These are phyloP conservation scores for Poicephalus gulielmi DNA, from an alignment of 2,113 vertebrate genomes.

Conservation along the genomic window DNA sequence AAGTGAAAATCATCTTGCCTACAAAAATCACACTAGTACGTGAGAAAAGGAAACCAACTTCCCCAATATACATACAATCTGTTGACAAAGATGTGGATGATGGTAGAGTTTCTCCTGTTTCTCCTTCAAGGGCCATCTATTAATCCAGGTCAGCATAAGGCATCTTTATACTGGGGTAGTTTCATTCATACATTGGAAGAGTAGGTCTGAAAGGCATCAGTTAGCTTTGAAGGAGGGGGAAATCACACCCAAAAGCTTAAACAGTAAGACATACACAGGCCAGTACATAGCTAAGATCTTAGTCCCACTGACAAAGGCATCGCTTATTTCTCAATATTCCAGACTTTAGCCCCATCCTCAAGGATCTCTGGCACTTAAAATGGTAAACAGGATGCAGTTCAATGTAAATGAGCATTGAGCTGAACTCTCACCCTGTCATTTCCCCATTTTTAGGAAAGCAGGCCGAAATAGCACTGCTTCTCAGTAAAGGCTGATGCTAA, in stretches of 20 bases:
- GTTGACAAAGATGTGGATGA: not conserved
- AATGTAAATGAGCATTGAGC: not conserved
- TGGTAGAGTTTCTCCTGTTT: not conserved
- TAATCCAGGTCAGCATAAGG: not conserved
- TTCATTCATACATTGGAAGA: not conserved
- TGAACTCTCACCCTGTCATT: not conserved
- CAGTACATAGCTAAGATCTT: not conserved
- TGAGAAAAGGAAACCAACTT: not conserved
- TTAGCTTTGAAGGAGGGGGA: not conserved
- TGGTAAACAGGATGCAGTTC: not conserved
- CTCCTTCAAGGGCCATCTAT: not conserved
- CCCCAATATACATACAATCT: not conserved
- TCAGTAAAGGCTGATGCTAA: not conserved
- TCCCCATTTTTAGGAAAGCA: not conserved
- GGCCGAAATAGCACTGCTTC: not conserved
- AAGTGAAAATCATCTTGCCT: not conserved
- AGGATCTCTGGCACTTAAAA: not conserved
- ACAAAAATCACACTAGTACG: not conserved
- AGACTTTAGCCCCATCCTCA: not conserved
- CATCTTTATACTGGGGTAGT: not conserved
- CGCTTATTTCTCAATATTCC: not conserved
- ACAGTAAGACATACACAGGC: not conserved
- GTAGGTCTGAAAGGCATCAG: not conserved
- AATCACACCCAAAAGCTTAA: not conserved
- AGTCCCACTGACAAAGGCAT: not conserved